Conservation (phyloP, 1,140 invertebrate genomes). For the Campoletis sonorensis region DNA sequence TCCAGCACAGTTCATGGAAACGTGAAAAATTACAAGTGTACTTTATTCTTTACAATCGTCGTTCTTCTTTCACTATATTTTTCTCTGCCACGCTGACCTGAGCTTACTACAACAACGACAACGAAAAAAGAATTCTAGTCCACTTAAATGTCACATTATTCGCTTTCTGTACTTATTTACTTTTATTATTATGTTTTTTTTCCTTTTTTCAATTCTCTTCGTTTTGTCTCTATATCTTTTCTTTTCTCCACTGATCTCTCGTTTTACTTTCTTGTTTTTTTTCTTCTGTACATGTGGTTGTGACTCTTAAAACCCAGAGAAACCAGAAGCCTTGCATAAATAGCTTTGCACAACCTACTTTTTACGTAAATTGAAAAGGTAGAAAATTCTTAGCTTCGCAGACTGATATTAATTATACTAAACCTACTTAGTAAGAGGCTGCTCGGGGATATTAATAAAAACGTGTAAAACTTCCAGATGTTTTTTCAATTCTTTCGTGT, state of each 20-base stretch:
- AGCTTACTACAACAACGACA: neutral
- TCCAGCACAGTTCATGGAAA: neutral
- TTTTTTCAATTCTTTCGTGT: neutral
- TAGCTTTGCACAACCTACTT: conserved; percentile 36
- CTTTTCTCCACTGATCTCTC: neutral
- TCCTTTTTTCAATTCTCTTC: neutral
- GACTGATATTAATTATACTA: conserved; percentile 33
- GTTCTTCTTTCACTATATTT: neutral
- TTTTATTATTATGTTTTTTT: neutral
- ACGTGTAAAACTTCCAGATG: neutral
- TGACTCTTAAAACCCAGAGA: neutral
- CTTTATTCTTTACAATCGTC: neutral
- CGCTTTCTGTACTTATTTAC: neutral
- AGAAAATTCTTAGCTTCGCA: neutral
- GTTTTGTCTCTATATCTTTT: neutral
- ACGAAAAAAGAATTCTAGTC: neutral
- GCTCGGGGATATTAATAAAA: neutral
- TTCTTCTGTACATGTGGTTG: neutral
- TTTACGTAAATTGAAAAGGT: conserved; percentile 31
- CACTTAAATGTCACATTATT: conserved; percentile 10
- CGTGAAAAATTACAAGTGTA: neutral
- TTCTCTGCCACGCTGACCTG: neutral
- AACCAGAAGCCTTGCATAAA: conserved; percentile 35
- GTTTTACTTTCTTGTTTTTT: neutral
- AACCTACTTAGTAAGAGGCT: neutral